phyloP scores from a whole-genome alignment of 2,797 vertebrate species.

The Mallotus villosus region DNA sequence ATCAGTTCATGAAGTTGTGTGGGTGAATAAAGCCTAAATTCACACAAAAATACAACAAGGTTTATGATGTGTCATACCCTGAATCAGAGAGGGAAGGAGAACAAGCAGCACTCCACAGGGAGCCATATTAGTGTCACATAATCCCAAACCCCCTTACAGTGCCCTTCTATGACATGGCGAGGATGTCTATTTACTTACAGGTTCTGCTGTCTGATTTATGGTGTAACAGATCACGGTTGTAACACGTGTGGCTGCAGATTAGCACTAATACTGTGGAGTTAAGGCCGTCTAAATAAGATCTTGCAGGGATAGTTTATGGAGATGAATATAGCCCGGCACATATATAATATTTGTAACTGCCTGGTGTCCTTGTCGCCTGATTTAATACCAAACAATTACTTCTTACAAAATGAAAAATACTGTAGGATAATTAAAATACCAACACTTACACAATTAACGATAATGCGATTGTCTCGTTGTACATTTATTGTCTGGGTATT shows the following conservation, averaged over 20 bases:
- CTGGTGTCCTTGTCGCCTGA: not conserved
- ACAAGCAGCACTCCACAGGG: too few relatives aligned
- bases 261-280: slow-evolving; percentile 67
- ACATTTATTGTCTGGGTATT: not conserved
- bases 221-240: slow-evolving; percentile 47
- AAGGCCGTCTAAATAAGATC: slow-evolving; percentile 68
- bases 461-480: not conserved
- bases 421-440: too few relatives aligned
- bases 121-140: too few relatives aligned
- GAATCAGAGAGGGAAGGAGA: too few relatives aligned
- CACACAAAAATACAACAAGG: too few relatives aligned
- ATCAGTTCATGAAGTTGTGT: not conserved
- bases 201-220: slow-evolving; percentile 50
- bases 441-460: not conserved
- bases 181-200: not conserved
- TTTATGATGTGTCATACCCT: too few relatives aligned
- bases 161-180: not conserved
- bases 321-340: not conserved
- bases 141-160: too few relatives aligned
- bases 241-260: slow-evolving; percentile 69
- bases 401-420: too few relatives aligned
- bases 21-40: not conserved
- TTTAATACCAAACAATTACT: not conserved
- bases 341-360: not conserved
- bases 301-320: slow-evolving; percentile 46